Evolutionary conservation across 2,797 vertebrate species (phyloP).

Genomic region (Mareca penelope): DNA sequence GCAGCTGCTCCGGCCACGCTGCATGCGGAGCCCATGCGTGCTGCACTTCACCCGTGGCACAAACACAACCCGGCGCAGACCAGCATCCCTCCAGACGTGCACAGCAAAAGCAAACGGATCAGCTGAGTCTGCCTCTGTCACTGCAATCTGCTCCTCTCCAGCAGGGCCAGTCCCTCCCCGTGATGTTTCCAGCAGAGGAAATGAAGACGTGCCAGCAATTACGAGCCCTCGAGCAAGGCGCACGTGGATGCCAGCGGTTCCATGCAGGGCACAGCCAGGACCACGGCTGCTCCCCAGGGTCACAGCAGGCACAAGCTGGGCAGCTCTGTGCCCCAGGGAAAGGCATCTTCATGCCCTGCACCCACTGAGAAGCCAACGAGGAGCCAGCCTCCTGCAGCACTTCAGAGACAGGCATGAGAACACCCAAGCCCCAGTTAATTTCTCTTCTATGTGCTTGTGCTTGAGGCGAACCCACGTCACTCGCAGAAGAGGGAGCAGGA

Average conservation of each 20-base stretch:
- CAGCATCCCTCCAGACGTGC: not conserved
- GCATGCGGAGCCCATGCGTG: fast-evolving
- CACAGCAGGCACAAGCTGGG: not conserved
- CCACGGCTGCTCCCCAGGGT: not conserved
- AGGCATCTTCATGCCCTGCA: too few relatives aligned
- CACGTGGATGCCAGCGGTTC: not conserved
- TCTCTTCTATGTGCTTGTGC: too few relatives aligned
- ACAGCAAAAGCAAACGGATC: not conserved
- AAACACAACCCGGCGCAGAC: fast-evolving
- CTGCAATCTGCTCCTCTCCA: not conserved
- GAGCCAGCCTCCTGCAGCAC: not conserved
- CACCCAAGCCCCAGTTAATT: too few relatives aligned
- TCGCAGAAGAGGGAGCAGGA: fast-evolving
- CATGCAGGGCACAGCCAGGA: not conserved
- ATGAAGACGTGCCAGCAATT: not conserved
- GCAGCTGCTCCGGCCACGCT: fast-evolving
- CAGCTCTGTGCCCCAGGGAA: not conserved
- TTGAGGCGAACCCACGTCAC: not conserved
- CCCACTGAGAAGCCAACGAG: too few relatives aligned
- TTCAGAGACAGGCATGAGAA: not conserved
- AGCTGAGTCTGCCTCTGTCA: not conserved
- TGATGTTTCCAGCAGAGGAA: not conserved
- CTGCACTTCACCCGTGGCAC: fast-evolving
- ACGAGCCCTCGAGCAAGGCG: not conserved
- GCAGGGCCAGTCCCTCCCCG: not conserved